Evolutionary conservation across 2,113 vertebrate genomes (phyloP).

Genomic region (Cheirogaleus medius): DNA sequence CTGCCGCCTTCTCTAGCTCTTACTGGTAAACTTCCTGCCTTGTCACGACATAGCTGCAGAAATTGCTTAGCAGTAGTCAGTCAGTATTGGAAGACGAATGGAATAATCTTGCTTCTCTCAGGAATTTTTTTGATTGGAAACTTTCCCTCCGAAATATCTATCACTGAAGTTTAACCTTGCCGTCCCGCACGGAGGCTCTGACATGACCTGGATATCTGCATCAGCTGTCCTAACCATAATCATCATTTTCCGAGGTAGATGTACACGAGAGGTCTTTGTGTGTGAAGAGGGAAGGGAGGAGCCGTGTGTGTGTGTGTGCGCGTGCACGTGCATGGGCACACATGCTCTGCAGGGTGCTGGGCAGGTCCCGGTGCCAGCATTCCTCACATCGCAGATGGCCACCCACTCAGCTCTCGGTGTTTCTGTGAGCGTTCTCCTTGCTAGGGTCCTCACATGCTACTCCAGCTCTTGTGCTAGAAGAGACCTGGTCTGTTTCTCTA

Average conservation of each 20-base stretch:
- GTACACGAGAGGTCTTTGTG: neutral
- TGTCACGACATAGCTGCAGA: neutral
- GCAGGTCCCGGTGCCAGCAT: neutral
- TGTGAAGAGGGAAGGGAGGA: neutral
- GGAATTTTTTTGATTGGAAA: neutral
- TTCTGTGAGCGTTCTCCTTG: neutral
- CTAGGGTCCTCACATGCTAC: neutral
- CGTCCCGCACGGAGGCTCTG: neutral
- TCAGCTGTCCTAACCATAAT: neutral
- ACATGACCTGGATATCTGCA: neutral
- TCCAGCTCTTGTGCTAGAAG: neutral
- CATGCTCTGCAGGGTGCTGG: neutral
- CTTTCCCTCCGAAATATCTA: neutral
- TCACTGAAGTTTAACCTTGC: neutral
- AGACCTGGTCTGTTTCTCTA: neutral
- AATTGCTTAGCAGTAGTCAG: neutral
- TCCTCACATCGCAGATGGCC: neutral
- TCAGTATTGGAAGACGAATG: neutral
- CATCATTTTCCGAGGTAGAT: neutral
- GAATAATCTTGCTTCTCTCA: neutral
- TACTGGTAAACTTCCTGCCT: neutral
- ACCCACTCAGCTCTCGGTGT: fast-evolving
- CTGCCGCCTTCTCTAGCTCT: neutral
- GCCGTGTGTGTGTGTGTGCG: neutral
- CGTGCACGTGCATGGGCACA: no score